phyloP scores from a whole-genome alignment of 1,140 invertebrate genomes.

The Ditylenchus dipsaci region DNA sequence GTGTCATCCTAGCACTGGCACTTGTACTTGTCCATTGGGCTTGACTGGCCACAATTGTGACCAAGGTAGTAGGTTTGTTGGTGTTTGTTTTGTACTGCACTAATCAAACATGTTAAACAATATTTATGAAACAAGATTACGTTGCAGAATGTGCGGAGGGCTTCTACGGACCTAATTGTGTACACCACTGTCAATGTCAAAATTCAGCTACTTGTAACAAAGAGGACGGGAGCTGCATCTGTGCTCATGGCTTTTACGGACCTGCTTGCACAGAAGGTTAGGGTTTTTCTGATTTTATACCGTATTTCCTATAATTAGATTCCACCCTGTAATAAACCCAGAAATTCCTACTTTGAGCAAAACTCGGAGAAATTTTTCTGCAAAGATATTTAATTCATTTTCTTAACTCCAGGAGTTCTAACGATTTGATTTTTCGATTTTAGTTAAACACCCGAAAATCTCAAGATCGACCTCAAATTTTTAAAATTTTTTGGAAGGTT shows the following conservation, averaged over 20 bases:
- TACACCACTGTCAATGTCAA: conserved; percentile 59
- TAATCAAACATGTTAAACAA: no score
- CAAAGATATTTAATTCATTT: no score
- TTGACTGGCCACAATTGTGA: background rate
- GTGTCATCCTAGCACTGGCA: conserved; percentile 12
- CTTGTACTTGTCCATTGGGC: background rate
- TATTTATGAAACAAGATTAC: conserved; percentile 1
- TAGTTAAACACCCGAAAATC: no score
- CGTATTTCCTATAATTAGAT: no score
- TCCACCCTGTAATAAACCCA: no score
- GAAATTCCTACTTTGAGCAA: no score
- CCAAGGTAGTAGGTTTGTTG: background rate
- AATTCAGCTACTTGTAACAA: conserved; percentile 62
- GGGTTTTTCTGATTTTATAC: no score
- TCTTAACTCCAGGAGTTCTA: no score
- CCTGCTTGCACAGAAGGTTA: conserved; percentile 59
- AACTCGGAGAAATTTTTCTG: no score
- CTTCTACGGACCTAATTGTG: conserved; percentile 60
- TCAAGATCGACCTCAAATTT: no score
- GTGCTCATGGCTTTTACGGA: conserved; percentile 62
- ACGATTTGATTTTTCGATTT: no score
- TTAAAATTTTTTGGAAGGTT: no score
- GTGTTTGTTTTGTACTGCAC: background rate
- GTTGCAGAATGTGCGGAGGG: conserved; percentile 59
- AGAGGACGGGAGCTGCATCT: conserved; percentile 61